Percentiles rank a stretch among this genome's conserved stretches.
These are phyloP conservation scores for Drosophila pachea DNA, from an alignment of 1,140 invertebrate genomes.

Conservation along the genomic window DNA sequence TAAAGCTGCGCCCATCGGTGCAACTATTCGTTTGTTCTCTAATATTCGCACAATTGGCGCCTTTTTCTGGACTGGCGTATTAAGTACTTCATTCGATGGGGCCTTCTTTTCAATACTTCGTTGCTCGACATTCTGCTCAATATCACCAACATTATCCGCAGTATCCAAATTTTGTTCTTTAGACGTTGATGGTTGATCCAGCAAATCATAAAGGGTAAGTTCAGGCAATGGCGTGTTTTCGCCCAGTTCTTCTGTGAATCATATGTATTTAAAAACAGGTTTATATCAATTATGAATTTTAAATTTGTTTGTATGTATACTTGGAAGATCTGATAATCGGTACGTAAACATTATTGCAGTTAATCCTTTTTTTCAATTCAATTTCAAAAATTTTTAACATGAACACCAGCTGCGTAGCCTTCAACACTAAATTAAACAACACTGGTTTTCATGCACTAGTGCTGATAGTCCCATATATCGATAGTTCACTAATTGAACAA, in stretches of 20 bases:
- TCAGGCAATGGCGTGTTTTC: constrained; percentile 65
- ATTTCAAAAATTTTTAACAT: constrained; percentile 61
- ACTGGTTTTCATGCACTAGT: constrained; percentile 4
- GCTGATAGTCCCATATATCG: constrained; percentile 1
- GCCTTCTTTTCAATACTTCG: background rate
- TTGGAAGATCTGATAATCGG: constrained; percentile 24
- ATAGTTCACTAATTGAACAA: background rate
- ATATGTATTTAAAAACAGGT: background rate
- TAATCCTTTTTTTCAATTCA: constrained; percentile 49
- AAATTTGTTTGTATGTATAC: constrained; percentile 22
- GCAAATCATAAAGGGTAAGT: constrained; percentile 65
- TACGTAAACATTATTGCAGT: constrained; percentile 45
- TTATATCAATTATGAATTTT: background rate
- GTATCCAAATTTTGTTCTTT: constrained; percentile 46
- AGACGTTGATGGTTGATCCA: constrained; percentile 52
- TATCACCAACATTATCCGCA: constrained; percentile 35
- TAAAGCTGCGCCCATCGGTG: constrained; percentile 31
- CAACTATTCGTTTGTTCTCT: constrained; percentile 48
- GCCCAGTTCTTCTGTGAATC: constrained; percentile 52
- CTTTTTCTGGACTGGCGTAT: constrained; percentile 66
- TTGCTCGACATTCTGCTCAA: background rate
- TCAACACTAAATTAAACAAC: constrained; percentile 19
- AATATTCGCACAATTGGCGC: constrained; percentile 44
- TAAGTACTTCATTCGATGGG: constrained; percentile 50
- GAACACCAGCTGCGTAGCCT: constrained; percentile 55